phyloP scores from a whole-genome alignment of 2,113 vertebrate species.

The Siphamia tubifer region DNA sequence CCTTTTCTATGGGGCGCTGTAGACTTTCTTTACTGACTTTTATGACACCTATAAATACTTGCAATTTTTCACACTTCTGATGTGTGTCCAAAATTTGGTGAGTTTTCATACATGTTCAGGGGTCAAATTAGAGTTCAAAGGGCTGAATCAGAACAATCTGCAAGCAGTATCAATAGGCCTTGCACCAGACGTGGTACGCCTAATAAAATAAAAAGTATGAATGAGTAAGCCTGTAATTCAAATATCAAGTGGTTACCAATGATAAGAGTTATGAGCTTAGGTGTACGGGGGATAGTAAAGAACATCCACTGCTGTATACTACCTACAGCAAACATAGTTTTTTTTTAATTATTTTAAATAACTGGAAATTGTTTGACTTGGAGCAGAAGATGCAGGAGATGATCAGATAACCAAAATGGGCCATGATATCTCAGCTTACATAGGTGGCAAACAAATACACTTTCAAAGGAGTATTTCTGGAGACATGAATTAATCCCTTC shows the following conservation, averaged over 20 bases:
- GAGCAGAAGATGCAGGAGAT: slow-evolving; percentile 30
- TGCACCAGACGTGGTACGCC: no score
- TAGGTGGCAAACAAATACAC: slow-evolving; percentile 59
- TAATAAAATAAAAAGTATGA: no score
- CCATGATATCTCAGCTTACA: slow-evolving; percentile 55
- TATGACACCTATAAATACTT: no score
- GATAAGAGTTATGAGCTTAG: slow-evolving; percentile 4
- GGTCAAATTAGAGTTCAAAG: no score
- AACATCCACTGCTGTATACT: neutral
- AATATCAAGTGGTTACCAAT: slow-evolving; percentile 11
- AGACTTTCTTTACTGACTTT: no score
- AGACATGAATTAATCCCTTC: slow-evolving; percentile 70
- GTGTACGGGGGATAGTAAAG: neutral
- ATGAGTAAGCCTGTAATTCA: slow-evolving; percentile 1
- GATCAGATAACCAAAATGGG: slow-evolving; percentile 63
- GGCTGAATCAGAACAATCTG: no score
- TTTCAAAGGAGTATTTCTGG: slow-evolving; percentile 67
- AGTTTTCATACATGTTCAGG: no score
- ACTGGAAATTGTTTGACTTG: neutral
- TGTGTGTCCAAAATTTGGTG: no score
- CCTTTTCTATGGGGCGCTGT: no score
- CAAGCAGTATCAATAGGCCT: no score
- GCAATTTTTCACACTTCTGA: no score
- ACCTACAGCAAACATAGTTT: neutral
- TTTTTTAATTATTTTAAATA: neutral